phyloP scores from a whole-genome alignment of 2,797 vertebrate genomes.

The Enteromius paludinosus region DNA sequence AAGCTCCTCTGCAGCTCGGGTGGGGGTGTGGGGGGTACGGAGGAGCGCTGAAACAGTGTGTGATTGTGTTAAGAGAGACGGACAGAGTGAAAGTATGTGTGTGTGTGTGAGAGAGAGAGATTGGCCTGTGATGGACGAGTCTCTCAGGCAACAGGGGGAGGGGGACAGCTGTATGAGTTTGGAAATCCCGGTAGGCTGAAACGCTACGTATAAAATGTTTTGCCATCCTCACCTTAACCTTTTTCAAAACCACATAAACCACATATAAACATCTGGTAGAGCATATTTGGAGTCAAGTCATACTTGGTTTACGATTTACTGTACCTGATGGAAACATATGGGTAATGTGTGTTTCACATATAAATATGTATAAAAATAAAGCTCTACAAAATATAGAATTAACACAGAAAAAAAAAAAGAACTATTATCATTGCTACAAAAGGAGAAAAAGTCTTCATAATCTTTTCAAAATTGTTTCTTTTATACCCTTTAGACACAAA shows the following conservation, averaged over 20 bases:
- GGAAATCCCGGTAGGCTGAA: not conserved
- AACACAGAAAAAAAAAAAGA: not conserved
- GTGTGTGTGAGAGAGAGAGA: not conserved
- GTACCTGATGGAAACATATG: not conserved
- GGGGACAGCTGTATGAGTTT: constrained; percentile 5
- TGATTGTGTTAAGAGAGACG: constrained; percentile 35
- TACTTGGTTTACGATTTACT: not conserved
- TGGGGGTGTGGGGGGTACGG: constrained; percentile 14
- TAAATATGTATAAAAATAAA: not conserved
- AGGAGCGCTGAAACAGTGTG: constrained; percentile 34
- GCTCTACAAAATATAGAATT: not conserved
- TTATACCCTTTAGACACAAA: not conserved
- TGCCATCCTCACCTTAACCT: not conserved
- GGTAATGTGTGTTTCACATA: not conserved
- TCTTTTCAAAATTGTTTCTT: not conserved
- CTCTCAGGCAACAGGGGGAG: constrained; percentile 7
- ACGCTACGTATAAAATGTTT: not conserved
- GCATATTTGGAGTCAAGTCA: not conserved
- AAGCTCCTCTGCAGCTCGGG: constrained; percentile 23
- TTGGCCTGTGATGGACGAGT: not conserved
- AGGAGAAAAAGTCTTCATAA: not conserved
- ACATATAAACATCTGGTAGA: not conserved
- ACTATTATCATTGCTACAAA: not conserved
- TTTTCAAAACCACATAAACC: not conserved
- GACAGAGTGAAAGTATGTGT: not conserved